These are phyloP conservation scores for Poecile atricapillus DNA, from an alignment of 2,113 vertebrate genomes.

Conservation along the genomic window DNA sequence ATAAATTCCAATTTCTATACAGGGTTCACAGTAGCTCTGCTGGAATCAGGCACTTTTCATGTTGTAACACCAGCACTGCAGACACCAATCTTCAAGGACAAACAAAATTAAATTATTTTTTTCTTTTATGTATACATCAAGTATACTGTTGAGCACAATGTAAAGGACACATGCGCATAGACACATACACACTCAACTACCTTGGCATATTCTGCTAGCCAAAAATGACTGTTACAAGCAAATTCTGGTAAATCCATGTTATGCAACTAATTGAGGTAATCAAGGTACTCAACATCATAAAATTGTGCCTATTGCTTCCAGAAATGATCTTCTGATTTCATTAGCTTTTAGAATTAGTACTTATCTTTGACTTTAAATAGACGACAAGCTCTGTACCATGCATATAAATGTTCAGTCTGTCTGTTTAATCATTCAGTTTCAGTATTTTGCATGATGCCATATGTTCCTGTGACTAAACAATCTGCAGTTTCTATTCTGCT, in stretches of 20 bases:
- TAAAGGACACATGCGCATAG: not conserved
- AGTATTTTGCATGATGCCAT: conserved; percentile 65
- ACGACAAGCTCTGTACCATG: conserved; percentile 25
- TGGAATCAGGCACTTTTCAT: not conserved
- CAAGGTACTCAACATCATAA: conserved; percentile 18
- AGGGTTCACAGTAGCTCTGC: not conserved
- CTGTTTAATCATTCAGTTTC: conserved; percentile 64
- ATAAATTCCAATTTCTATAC: not conserved
- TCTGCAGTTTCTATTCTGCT: conserved; percentile 55
- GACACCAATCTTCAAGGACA: not conserved
- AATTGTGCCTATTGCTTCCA: conserved; percentile 32
- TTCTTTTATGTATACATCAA: not conserved
- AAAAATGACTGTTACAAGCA: not conserved
- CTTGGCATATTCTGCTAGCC: not conserved
- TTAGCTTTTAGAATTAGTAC: conserved; percentile 60
- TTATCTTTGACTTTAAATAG: conserved; percentile 59
- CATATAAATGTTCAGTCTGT: conserved; percentile 59
- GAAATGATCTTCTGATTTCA: conserved; percentile 59
- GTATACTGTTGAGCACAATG: not conserved
- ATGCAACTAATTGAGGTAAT: conserved; percentile 46
- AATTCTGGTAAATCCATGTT: not conserved
- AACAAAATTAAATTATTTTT: not conserved
- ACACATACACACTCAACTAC: not conserved
- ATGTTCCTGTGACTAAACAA: conserved; percentile 61
- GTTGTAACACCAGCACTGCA: not conserved